These are phyloP conservation scores for Pammene aurita DNA, from an alignment of 2,888 invertebrate species.

Conservation along the genomic window DNA sequence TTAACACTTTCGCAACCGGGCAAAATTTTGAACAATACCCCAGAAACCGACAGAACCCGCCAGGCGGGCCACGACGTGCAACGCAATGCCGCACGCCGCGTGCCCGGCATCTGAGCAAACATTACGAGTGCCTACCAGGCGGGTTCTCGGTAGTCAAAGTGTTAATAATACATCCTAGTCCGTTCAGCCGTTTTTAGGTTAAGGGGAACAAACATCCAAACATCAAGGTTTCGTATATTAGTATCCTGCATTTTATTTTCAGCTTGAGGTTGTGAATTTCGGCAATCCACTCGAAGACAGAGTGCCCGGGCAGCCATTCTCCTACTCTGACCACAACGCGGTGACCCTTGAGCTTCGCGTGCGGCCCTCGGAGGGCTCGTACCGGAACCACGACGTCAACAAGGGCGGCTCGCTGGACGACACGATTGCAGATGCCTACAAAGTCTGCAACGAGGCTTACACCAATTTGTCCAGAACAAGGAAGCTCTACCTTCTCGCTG, in stretches of 20 bases:
- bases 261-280: slow-evolving; percentile 79
- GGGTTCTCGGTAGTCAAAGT: too few species aligned
- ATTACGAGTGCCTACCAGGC: too few species aligned
- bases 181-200: too few species aligned
- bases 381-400: slow-evolving; percentile 47
- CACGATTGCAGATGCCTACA: slow-evolving; percentile 83
- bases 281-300: slow-evolving; percentile 88
- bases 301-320: slow-evolving; percentile 88
- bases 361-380: slow-evolving; percentile 45
- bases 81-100: too few species aligned
- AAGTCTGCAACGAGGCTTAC: slow-evolving; percentile 84
- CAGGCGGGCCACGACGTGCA: too few species aligned
- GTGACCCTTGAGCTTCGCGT: slow-evolving; percentile 83
- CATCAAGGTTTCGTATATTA: too few species aligned
- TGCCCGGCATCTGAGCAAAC: too few species aligned
- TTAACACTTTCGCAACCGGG: too few species aligned
- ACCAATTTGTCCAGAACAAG: slow-evolving; percentile 75
- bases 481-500: slow-evolving; percentile 79
- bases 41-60: too few species aligned
- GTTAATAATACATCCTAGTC: too few species aligned
- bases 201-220: too few species aligned
- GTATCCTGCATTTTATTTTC: slow-evolving; percentile 39
- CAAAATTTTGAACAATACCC: too few species aligned
- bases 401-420: slow-evolving; percentile 55
- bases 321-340: slow-evolving; percentile 96